These are phyloP conservation scores for Saiga tatarica DNA, from an alignment of 2,113 vertebrate genomes.

Conservation along the genomic window DNA sequence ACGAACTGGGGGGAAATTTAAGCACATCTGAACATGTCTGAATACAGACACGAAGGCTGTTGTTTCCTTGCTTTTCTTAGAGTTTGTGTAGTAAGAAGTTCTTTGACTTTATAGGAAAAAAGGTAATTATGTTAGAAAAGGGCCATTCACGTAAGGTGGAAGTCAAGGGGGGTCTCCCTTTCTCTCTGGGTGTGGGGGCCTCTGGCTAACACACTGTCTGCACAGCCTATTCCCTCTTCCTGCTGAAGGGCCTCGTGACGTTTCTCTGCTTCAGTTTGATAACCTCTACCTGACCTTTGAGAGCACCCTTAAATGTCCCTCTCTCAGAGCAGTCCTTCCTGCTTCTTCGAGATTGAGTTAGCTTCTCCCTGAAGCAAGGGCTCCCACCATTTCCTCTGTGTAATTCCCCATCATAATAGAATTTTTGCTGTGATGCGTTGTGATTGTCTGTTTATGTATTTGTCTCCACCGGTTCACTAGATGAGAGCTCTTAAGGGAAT, in stretches of 20 bases:
- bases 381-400: not conserved
- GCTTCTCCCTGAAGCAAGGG: not conserved
- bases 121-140: not conserved
- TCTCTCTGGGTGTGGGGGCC: not conserved
- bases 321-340: not conserved
- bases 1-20: not conserved
- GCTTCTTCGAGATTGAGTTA: not conserved
- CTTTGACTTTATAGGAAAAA: slow-evolving; percentile 16
- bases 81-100: not conserved
- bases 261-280: not conserved
- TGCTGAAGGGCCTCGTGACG: not conserved
- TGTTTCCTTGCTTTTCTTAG: not conserved
- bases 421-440: not conserved
- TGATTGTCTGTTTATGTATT: not conserved
- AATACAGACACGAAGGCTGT: not conserved
- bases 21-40: not conserved
- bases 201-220: not conserved
- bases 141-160: not conserved
- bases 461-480: not conserved
- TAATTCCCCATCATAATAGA: not conserved
- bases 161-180: not conserved
- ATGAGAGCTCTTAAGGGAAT: not conserved
- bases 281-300: not conserved
- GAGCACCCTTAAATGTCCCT: not conserved
- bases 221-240: not conserved